These are phyloP conservation scores for Cariama cristata DNA, from an alignment of 2,113 vertebrate genomes.

Conservation along the genomic window DNA sequence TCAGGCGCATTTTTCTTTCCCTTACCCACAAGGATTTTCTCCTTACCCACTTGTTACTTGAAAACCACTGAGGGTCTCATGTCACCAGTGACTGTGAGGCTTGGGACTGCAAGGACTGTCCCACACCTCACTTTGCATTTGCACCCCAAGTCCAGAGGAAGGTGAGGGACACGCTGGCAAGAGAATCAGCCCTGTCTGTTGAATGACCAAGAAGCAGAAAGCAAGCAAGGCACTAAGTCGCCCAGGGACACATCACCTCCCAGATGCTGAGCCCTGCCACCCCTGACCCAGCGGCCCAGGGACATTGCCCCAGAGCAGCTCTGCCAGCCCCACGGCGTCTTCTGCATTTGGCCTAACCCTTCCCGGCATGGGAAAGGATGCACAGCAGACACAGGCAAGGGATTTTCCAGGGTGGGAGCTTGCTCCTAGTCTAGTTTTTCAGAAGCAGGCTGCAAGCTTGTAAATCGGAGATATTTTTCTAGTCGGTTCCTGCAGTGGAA, in stretches of 20 bases:
- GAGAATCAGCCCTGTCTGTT: neutral
- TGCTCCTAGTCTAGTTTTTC: constrained; percentile 3
- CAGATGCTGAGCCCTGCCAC: neutral
- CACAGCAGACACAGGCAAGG: neutral
- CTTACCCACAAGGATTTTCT: neutral
- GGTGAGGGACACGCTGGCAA: accelerated
- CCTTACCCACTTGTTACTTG: neutral
- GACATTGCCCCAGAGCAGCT: neutral
- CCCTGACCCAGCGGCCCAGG: neutral
- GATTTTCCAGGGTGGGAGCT: constrained; percentile 18
- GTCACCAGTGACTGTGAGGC: neutral
- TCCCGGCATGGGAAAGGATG: neutral
- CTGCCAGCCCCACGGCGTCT: accelerated
- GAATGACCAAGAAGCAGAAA: neutral
- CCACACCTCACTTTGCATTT: neutral
- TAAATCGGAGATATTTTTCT: constrained; percentile 39
- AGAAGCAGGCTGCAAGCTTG: neutral
- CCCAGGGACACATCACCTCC: neutral
- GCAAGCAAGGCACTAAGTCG: neutral
- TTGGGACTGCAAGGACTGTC: neutral
- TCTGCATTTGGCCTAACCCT: neutral
- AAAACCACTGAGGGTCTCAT: neutral
- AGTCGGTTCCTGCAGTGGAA: constrained; percentile 33
- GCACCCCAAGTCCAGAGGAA: neutral
- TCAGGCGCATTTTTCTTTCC: neutral